Percentiles rank a stretch among this genome's conserved stretches.
Evolutionary conservation across 2,113 vertebrate genomes (phyloP).

Genomic region (Pachycephala philippinensis): DNA sequence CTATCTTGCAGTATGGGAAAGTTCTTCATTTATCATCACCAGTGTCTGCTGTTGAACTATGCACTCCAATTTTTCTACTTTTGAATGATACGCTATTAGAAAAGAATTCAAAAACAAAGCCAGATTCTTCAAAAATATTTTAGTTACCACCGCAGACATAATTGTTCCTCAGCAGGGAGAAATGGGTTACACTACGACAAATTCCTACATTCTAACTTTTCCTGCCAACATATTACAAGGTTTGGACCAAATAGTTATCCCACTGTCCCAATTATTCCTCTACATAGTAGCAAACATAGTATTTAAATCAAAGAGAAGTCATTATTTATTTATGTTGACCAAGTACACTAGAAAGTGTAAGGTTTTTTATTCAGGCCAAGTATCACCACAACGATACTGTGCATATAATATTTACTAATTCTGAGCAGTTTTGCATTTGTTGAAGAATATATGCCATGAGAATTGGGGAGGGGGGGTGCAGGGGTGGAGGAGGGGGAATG

Average conservation of each 20-base stretch:
- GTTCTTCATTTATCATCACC: background rate
- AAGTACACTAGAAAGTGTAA: background rate
- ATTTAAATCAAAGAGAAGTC: background rate
- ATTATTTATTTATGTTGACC: background rate
- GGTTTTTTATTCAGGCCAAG: background rate
- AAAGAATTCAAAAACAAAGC: background rate
- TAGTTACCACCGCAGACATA: background rate
- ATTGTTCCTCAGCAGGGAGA: background rate
- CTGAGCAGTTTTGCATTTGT: background rate
- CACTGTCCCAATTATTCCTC: background rate
- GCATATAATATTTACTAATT: background rate
- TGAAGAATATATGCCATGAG: background rate
- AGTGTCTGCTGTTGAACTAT: background rate
- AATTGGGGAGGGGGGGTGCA: rapidly evolving
- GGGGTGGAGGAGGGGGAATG: rapidly evolving
- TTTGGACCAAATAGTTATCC: background rate
- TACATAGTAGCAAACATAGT: background rate
- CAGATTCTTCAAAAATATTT: background rate
- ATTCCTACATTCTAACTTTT: background rate
- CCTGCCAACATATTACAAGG: background rate
- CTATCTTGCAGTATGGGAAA: background rate
- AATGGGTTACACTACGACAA: rapidly evolving
- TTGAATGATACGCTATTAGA: background rate
- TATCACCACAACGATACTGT: background rate
- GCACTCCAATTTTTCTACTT: background rate